A percentile compares a stretch with the other conserved stretches of the same genome.
Evolutionary conservation across 2,113 vertebrate genomes (phyloP).

Genomic region (Acanthochromis polyacanthus): DNA sequence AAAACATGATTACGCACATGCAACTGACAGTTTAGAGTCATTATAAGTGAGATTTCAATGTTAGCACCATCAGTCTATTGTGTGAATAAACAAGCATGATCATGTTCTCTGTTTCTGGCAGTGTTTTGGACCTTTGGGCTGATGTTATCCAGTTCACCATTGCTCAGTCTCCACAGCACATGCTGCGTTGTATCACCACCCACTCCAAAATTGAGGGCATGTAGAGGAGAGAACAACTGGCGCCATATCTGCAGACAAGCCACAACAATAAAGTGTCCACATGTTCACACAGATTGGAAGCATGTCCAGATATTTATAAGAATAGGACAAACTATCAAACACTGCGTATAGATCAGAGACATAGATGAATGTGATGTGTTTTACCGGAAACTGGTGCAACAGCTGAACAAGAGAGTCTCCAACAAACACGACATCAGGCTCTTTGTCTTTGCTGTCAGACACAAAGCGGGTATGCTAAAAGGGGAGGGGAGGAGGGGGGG

Average conservation of each 20-base stretch:
- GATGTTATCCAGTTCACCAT: conserved; percentile 92
- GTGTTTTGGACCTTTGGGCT: conserved; percentile 88
- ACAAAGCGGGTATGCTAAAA: conserved; percentile 93
- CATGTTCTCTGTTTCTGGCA: conserved; percentile 45
- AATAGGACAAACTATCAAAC: background rate
- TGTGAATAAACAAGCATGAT: conserved; percentile 39
- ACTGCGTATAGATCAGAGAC: background rate
- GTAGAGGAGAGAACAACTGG: conserved; percentile 92
- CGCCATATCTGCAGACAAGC: conserved; percentile 88
- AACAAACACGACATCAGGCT: conserved; percentile 91
- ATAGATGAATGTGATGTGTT: conserved; percentile 1
- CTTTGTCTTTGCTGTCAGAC: conserved; percentile 91
- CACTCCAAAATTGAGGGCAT: conserved; percentile 92
- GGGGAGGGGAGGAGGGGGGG: no score
- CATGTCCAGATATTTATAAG: background rate
- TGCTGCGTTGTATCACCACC: conserved; percentile 92
- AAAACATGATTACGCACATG: conserved; percentile 1
- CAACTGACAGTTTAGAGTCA: background rate
- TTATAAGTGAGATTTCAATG: conserved; percentile 11
- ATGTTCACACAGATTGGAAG: background rate
- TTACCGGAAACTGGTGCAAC: conserved; percentile 92
- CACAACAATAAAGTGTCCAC: conserved; percentile 4
- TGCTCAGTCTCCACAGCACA: conserved; percentile 91
- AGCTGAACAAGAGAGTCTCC: conserved; percentile 91
- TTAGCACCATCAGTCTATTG: conserved; percentile 40